Evolutionary conservation across 1,140 invertebrate genomes (phyloP).

Genomic region (Tigriopus japonicus): DNA sequence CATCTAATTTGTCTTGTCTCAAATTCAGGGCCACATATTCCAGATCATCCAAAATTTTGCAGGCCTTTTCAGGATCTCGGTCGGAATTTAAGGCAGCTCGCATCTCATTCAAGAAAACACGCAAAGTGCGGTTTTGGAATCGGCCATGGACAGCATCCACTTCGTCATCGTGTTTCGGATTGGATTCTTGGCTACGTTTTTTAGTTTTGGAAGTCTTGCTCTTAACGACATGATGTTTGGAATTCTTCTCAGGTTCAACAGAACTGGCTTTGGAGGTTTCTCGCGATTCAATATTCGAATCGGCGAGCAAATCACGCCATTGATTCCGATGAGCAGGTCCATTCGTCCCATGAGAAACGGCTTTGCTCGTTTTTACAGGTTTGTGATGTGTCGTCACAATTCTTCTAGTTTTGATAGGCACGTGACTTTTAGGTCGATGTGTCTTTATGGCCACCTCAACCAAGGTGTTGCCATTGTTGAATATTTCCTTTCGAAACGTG

Average conservation of each 20-base stretch:
- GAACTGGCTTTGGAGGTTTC: background rate
- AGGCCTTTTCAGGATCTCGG: background rate
- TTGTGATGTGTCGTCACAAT: background rate
- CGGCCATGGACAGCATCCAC: background rate
- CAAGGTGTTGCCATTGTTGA: background rate
- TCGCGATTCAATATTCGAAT: background rate
- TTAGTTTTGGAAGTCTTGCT: background rate
- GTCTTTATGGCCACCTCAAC: background rate
- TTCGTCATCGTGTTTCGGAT: background rate
- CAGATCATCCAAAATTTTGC: background rate
- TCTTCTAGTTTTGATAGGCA: background rate
- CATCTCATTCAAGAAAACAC: background rate
- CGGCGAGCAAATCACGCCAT: background rate
- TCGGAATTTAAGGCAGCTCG: background rate
- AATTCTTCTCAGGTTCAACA: background rate
- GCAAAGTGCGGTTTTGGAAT: conserved; percentile 2
- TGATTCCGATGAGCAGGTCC: background rate
- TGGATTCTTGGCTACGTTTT: background rate
- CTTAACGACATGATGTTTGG: background rate
- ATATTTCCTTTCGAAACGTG: background rate
- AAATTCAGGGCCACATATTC: conserved; percentile 9
- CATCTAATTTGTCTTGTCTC: background rate
- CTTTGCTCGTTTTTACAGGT: background rate
- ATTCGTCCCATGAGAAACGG: background rate
- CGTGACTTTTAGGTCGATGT: background rate